Evolutionary conservation across 2,113 vertebrate species (phyloP), one percentile per base, ranked within the genome.

Genomic region (Speoplatyrhinus poulsoni): DNA sequence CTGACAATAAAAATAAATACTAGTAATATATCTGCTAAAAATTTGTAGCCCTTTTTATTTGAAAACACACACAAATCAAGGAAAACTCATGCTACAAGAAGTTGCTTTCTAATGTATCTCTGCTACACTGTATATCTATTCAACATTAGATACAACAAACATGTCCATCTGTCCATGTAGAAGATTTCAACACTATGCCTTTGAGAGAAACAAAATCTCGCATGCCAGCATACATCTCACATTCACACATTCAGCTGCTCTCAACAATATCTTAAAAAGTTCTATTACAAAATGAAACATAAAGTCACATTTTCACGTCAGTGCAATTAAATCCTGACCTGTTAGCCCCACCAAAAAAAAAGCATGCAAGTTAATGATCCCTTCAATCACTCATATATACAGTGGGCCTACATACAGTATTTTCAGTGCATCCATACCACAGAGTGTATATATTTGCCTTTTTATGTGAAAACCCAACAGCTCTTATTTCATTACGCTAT

Each of bases 21-120:
- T 80, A 70, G 36, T 73, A 55, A 81, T 52, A 53, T 85, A 65
- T 87, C 70, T 65, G 76, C 72, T 90, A 70, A 91, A 86, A 90
- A 89, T 82, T 70, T 60, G 86, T 92, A 93, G 92, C 92, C 92
- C 92, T 93, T 92, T 90, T 89, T 85, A 85, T 88, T 69, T 72
- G 75, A 72, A 89, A 82, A 85, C 67, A 67, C 83, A 85, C 63
- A 82, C 70, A 69, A 82, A 85, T 79, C 7, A 75, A 83, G 85
- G 78, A 80, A 48, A 76, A 76, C 72, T 87, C 88, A 89, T 89
- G 88, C 87, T 88, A 89, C 87, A 87, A 83, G 53, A 78, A 80
- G 83, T 91, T 85, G 87, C 86, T 85, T 81, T 70, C 84, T 84
- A 76, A 61, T 78, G 62, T 55, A 74, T 75, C 77, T 82, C 81